Percentiles rank a stretch among this genome's conserved stretches.
Conservation (phyloP, 2,797 vertebrate species). For the Emys orbicularis region DNA sequence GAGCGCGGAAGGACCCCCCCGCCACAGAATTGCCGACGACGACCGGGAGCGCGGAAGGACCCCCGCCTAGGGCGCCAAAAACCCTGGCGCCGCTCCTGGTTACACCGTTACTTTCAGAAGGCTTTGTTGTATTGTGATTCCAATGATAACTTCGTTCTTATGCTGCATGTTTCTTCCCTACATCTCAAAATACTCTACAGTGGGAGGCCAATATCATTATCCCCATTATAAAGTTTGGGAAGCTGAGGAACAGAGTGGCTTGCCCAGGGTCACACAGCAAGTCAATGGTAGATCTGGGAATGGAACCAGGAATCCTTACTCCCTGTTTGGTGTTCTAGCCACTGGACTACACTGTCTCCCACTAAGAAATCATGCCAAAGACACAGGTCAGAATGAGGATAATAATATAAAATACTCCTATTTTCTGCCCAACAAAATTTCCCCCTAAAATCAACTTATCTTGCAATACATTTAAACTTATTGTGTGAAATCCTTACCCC, state of each 20-base stretch:
- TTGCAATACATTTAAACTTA: neutral
- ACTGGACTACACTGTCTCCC: neutral
- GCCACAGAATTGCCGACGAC: too few relatives aligned
- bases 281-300: neutral
- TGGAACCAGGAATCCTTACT: neutral
- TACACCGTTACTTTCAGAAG: too few relatives aligned
- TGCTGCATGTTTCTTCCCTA: neutral
- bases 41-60: too few relatives aligned
- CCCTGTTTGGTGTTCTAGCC: neutral
- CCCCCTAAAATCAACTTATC: neutral
- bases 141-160: too few relatives aligned
- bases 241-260: neutral
- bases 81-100: too few relatives aligned
- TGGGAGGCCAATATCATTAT: neutral
- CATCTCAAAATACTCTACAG: neutral
- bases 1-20: too few relatives aligned
- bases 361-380: neutral
- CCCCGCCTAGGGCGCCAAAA: too few relatives aligned
- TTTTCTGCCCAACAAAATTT: neutral
- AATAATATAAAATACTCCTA: neutral
- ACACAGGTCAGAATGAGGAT: neutral
- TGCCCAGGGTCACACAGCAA: neutral
- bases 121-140: too few relatives aligned
- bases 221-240: neutral
- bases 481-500: neutral